Percentiles rank a stretch among this genome's conserved stretches.
These are phyloP conservation scores for Hycleus cichorii DNA, from an alignment of 1,140 invertebrate genomes.

Conservation along the genomic window DNA sequence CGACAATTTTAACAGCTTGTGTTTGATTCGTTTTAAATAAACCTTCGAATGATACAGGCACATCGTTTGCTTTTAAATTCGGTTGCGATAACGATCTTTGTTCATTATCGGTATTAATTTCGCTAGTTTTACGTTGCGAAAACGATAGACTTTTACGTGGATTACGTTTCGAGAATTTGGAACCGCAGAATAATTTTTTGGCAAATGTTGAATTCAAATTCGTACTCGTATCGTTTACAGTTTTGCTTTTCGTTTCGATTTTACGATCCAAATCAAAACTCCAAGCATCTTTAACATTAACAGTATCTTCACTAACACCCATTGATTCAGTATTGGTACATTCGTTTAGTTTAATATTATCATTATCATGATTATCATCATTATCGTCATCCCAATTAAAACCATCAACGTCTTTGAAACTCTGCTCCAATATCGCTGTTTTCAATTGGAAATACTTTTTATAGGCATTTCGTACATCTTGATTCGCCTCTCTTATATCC, in stretches of 20 bases:
- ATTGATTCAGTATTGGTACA: neutral
- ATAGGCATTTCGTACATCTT: slow-evolving; percentile 65
- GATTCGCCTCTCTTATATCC: slow-evolving; percentile 67
- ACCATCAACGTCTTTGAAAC: slow-evolving; percentile 47
- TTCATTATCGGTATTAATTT: slow-evolving; percentile 20
- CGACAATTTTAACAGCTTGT: slow-evolving; percentile 1
- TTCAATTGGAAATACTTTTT: slow-evolving; percentile 74
- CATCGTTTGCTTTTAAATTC: neutral
- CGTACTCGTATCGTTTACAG: neutral
- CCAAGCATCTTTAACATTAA: slow-evolving; percentile 45
- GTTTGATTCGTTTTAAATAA: slow-evolving; percentile 5
- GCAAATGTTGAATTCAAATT: slow-evolving; percentile 41
- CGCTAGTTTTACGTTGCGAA: slow-evolving; percentile 33
- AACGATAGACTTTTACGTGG: slow-evolving; percentile 59
- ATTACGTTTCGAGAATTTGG: slow-evolving; percentile 63
- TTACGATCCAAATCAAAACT: slow-evolving; percentile 50
- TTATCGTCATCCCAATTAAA: slow-evolving; percentile 33
- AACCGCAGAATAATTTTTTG: slow-evolving; percentile 62
- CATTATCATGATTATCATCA: slow-evolving; percentile 24
- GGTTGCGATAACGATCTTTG: slow-evolving; percentile 20
- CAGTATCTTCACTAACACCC: neutral
- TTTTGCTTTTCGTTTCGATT: slow-evolving; percentile 16
- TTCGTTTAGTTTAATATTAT: neutral
- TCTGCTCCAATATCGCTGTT: slow-evolving; percentile 61
- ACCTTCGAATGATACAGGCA: neutral